Percentiles rank a stretch among this genome's conserved stretches.
These are phyloP conservation scores for Drosophila tropicalis DNA, from an alignment of 1,140 invertebrate species.

Conservation along the genomic window DNA sequence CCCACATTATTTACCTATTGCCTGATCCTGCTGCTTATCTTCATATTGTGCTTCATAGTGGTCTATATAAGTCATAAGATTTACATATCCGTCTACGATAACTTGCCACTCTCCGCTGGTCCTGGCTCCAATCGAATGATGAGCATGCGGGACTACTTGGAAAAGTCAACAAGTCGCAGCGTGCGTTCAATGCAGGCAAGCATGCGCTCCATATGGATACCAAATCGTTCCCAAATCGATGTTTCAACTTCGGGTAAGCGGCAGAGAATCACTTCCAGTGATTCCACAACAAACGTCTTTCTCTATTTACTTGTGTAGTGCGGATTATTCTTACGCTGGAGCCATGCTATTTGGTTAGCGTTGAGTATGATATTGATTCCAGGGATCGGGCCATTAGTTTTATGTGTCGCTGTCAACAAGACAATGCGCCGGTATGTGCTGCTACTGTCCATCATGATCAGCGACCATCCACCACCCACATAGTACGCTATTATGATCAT, in stretches of 20 bases:
- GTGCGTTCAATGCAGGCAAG: conserved; percentile 14
- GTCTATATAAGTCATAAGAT: conserved; percentile 78
- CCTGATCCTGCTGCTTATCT: conserved; percentile 69
- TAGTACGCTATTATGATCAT: conserved; percentile 63
- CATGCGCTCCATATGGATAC: conserved; percentile 58
- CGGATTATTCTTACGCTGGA: conserved; percentile 63
- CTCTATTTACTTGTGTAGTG: conserved; percentile 25
- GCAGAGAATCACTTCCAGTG: too few species aligned
- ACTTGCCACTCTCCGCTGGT: conserved; percentile 59
- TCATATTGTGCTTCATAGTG: conserved; percentile 78
- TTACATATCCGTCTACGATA: conserved; percentile 75
- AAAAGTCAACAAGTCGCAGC: conserved; percentile 1
- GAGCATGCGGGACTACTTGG: conserved; percentile 24
- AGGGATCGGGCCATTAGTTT: conserved; percentile 46
- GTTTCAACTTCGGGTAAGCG: conserved; percentile 61
- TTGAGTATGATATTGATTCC: conserved; percentile 46
- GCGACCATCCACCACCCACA: conserved; percentile 19
- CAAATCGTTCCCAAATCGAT: conserved; percentile 41
- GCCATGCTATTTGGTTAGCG: conserved; percentile 68
- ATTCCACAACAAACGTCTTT: background rate
- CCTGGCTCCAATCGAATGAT: conserved; percentile 21
- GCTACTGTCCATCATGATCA: background rate
- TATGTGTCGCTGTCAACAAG: conserved; percentile 43
- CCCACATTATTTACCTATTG: conserved; percentile 78
- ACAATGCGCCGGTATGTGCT: conserved; percentile 22